Evolutionary conservation across 1,140 invertebrate species (phyloP), one percentile per base, ranked within the genome.

Genomic region (Lepidurus apus): DNA sequence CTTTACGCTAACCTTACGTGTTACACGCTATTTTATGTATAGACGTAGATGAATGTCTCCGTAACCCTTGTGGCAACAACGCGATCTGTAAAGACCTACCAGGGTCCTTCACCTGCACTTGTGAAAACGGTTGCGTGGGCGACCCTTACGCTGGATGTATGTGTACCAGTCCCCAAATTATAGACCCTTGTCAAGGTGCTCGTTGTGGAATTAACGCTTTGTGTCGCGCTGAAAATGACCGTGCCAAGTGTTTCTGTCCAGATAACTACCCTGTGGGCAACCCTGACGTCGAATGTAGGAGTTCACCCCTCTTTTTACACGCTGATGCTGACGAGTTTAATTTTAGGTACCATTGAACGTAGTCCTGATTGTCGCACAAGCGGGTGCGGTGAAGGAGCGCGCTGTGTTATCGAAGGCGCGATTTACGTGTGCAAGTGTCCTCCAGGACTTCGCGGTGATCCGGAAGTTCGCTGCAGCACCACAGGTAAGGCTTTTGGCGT

Each of bases 21-120:
- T 34, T 34, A 2, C 34, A 34, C 34, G 34, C 34, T 34, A 34
- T 3, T 34, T 34, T 34, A 34, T 34, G 34, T 34, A 34, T 44
- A 81, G 91, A 90, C 7, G 86, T 85, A 26, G 89, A 91, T 73
- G 91, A 90, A 80, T 94, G 93, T 83, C 84, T 91, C 26, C 93
- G 92, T 84, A 92, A 91, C 82, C 92, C 94, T 0, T 96, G 94
- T 81, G 94, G 94, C 11, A 86, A 89, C n/a, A 94, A 95, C 83
- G 90, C 93, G 1, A 90, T 91, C 80, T 96, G 94, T 82, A 88
- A 89, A 79, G 92, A 95, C 81, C 86, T 91, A 34, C 73, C 86
- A 77, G 88, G 88, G 11, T 90, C 89, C 76, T 93, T 90, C 81
- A 91, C 93, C 81, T 97, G 95, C 81, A 90, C 88, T 17, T 97